These are phyloP conservation scores for Taenioides sp. DNA, from an alignment of 2,797 vertebrate genomes.

Conservation along the genomic window DNA sequence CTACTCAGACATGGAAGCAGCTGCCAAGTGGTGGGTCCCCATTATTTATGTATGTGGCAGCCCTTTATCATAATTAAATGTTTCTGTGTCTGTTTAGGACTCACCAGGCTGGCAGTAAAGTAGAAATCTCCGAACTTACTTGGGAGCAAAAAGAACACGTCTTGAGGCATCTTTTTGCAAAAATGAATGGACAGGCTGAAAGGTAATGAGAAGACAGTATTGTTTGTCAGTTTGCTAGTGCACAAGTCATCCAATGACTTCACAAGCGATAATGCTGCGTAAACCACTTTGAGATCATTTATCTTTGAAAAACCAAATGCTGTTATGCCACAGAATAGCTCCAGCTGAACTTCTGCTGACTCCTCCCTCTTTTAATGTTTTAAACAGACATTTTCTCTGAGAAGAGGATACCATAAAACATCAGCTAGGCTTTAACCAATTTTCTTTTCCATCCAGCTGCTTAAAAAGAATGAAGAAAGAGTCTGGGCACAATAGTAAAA, in stretches of 20 bases:
- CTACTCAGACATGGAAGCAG: constrained; percentile 78
- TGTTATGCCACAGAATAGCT: constrained; percentile 44
- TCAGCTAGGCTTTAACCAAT: constrained; percentile 76
- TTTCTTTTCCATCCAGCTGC: constrained; percentile 78
- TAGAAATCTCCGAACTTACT: constrained; percentile 85
- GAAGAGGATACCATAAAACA: constrained; percentile 81
- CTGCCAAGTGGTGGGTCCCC: constrained; percentile 77
- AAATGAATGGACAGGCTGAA: constrained; percentile 82
- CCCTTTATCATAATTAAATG: constrained; percentile 4
- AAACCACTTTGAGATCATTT: constrained; percentile 44
- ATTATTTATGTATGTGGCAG: constrained; percentile 19
- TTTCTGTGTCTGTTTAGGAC: constrained; percentile 63
- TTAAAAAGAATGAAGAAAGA: constrained; percentile 77
- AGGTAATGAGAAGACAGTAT: constrained; percentile 67
- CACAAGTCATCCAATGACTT: constrained; percentile 26
- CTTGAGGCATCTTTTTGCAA: constrained; percentile 86
- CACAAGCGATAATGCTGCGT: constrained; percentile 30
- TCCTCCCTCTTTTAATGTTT: constrained; percentile 79
- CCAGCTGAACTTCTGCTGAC: constrained; percentile 58
- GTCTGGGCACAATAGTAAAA: constrained; percentile 80
- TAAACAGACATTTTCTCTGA: constrained; percentile 75
- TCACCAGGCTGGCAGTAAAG: constrained; percentile 70
- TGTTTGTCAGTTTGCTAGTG: constrained; percentile 26
- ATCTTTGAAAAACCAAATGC: constrained; percentile 53
- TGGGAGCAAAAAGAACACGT: constrained; percentile 92